Conservation (phyloP, 2,797 vertebrate genomes). For the Babyrousa celebensis region DNA sequence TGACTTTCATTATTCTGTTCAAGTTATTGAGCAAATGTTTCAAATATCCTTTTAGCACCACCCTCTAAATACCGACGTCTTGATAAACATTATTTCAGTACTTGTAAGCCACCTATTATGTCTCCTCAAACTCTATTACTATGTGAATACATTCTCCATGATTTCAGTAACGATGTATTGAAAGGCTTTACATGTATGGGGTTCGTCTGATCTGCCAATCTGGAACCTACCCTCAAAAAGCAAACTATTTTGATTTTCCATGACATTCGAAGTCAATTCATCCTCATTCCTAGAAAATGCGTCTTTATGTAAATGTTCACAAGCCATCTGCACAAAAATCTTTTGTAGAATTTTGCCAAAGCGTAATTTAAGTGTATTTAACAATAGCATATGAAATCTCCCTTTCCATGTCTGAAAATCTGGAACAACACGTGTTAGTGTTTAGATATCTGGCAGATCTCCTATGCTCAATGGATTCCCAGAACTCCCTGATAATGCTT, state of each 20-base stretch:
- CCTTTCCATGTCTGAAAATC: slow-evolving; percentile 52
- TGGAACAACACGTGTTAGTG: slow-evolving; percentile 68
- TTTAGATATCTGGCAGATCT: slow-evolving; percentile 64
- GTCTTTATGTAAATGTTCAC: slow-evolving; percentile 74
- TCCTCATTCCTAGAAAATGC: slow-evolving; percentile 74
- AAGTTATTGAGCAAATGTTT: background rate
- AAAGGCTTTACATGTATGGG: background rate
- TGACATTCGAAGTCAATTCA: slow-evolving; percentile 69
- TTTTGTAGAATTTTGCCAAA: slow-evolving; percentile 72
- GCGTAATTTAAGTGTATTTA: slow-evolving; percentile 63
- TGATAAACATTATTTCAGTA: background rate
- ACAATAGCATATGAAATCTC: slow-evolving; percentile 17
- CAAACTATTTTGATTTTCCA: slow-evolving; percentile 58
- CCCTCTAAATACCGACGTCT: background rate
- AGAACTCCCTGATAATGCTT: slow-evolving; percentile 39
- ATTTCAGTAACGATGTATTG: background rate
- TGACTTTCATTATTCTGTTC: background rate
- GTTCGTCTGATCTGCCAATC: slow-evolving; percentile 33
- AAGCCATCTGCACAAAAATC: slow-evolving; percentile 72
- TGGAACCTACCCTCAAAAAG: slow-evolving; percentile 40
- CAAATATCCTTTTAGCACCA: background rate
- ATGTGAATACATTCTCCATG: background rate
- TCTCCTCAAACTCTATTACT: background rate
- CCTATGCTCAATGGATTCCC: background rate
- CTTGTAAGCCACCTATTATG: background rate